A percentile compares a stretch with the other conserved stretches of the same genome.
These are phyloP conservation scores for Ips nitidus DNA, from an alignment of 1,140 invertebrate genomes.

Conservation along the genomic window DNA sequence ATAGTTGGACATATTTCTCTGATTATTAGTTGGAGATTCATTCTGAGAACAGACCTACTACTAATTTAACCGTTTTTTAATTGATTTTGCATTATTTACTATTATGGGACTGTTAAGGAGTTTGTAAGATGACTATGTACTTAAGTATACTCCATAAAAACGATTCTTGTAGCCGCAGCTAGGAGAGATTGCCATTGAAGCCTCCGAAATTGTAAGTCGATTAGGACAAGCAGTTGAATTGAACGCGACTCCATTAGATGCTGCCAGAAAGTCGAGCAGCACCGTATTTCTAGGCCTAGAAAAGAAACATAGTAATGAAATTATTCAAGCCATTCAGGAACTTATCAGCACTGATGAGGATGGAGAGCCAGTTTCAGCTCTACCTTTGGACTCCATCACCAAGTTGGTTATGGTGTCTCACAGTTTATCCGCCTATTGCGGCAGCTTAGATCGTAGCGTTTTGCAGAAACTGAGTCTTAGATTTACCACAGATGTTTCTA, in stretches of 20 bases:
- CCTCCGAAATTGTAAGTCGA: slow-evolving; percentile 51
- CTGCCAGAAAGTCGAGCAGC: slow-evolving; percentile 37
- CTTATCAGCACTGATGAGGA: slow-evolving; percentile 54
- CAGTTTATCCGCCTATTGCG: slow-evolving; percentile 72
- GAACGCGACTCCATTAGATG: slow-evolving; percentile 27
- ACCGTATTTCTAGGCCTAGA: slow-evolving; percentile 50
- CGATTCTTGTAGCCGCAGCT: slow-evolving; percentile 39
- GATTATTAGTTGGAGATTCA: too few relatives aligned
- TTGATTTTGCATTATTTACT: not conserved
- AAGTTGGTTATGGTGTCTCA: slow-evolving; percentile 72
- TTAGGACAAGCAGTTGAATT: slow-evolving; percentile 51
- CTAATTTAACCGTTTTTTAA: not conserved
- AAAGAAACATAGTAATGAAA: slow-evolving; percentile 47
- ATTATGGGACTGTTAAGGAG: not conserved
- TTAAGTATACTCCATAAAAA: not conserved
- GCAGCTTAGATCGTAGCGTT: slow-evolving; percentile 68
- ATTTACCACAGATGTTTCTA: slow-evolving; percentile 72
- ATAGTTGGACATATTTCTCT: too few relatives aligned
- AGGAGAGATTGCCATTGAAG: slow-evolving; percentile 52
- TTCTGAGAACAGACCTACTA: not conserved
- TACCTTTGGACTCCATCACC: slow-evolving; percentile 61
- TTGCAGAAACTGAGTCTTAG: slow-evolving; percentile 70
- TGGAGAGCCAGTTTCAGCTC: slow-evolving; percentile 54
- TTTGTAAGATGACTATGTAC: not conserved
- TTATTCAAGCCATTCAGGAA: slow-evolving; percentile 48